These are phyloP conservation scores for Oasisia sp. DNA, from an alignment of 2,888 invertebrate species.

Conservation along the genomic window DNA sequence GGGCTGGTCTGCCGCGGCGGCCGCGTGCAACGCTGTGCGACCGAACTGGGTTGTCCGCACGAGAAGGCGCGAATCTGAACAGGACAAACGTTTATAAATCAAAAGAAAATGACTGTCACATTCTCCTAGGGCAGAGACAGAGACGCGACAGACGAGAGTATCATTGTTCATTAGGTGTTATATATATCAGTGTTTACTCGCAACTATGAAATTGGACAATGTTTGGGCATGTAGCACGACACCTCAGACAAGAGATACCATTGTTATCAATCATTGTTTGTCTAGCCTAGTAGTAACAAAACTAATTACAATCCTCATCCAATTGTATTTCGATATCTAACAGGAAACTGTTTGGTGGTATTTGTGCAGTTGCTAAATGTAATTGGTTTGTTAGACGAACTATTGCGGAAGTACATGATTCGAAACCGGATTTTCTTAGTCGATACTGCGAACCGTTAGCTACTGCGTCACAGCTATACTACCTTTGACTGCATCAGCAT, in stretches of 20 bases:
- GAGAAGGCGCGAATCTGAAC: background rate
- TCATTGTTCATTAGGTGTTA: too few relatives aligned
- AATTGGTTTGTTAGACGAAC: background rate
- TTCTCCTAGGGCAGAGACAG: too few relatives aligned
- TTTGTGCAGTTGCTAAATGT: background rate
- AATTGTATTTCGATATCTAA: background rate
- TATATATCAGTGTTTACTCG: too few relatives aligned
- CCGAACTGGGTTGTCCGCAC: slow-evolving; percentile 24
- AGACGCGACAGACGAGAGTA: too few relatives aligned
- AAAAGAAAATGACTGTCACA: too few relatives aligned
- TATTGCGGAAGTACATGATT: background rate
- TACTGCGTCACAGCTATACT: too few relatives aligned
- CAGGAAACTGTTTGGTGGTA: background rate
- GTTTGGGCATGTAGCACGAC: too few relatives aligned
- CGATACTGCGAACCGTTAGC: too few relatives aligned
- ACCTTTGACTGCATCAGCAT: too few relatives aligned
- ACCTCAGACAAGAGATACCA: background rate
- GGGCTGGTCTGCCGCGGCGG: slow-evolving; percentile 24
- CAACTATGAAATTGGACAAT: too few relatives aligned
- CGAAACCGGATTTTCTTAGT: too few relatives aligned
- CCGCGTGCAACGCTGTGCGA: slow-evolving; percentile 26
- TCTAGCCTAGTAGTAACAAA: background rate
- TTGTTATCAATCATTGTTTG: background rate
- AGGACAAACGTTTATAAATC: background rate
- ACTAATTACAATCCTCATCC: background rate